Conservation (phyloP, 2,888 invertebrate genomes). For the Parnassius glacialis region DNA sequence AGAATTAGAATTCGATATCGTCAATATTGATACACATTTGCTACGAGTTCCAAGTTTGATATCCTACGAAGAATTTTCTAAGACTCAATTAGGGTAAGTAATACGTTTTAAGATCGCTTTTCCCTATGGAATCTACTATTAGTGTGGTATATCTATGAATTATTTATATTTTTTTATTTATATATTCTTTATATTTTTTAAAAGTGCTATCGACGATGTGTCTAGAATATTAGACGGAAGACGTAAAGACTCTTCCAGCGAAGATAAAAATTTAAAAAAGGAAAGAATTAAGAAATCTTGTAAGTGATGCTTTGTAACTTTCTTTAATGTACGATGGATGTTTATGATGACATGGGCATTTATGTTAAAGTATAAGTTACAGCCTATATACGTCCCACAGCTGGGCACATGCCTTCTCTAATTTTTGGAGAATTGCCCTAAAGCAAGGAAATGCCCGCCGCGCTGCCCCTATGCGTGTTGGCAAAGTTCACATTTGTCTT, state of each 20-base stretch:
- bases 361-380: too few species aligned
- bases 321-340: neutral
- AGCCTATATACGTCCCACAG: too few species aligned
- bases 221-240: slow-evolving; percentile 23
- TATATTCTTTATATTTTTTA: neutral
- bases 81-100: slow-evolving; percentile 37
- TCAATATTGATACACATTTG: slow-evolving; percentile 61
- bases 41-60: slow-evolving; percentile 54
- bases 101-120: neutral
- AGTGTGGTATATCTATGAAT: neutral
- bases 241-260: slow-evolving; percentile 15
- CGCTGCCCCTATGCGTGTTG: too few species aligned
- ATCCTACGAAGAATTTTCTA: slow-evolving; percentile 38
- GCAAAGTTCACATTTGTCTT: too few species aligned
- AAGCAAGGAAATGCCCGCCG: too few species aligned
- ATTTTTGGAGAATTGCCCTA: too few species aligned
- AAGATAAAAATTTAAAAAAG: slow-evolving; percentile 14
- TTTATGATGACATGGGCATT: too few species aligned
- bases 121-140: too few species aligned
- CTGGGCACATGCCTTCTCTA: too few species aligned
- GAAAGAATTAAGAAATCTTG: slow-evolving; percentile 19
- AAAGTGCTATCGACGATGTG: slow-evolving; percentile 13
- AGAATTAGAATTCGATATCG: slow-evolving; percentile 74
- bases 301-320: slow-evolving; percentile 2
- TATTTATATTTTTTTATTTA: neutral